Base-by-base conservation (phyloP, 2,113 vertebrate genomes). In the Phalacrocorax carbo region DNA sequence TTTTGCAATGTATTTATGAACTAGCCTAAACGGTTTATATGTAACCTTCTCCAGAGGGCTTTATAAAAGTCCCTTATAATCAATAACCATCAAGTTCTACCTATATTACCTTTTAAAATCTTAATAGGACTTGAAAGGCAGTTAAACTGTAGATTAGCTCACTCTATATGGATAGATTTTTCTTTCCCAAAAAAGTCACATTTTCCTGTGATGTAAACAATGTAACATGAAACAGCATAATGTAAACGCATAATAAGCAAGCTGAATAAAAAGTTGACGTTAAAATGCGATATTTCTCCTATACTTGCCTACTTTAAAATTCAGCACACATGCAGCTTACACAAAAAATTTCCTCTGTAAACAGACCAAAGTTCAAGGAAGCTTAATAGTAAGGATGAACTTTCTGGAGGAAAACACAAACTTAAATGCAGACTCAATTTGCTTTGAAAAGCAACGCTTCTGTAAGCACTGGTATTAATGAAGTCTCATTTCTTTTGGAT, bases 401-500 rank as follows among this genome's bases (percentile, higher is more conserved):
- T 68, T 66, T 86, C 48, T 17, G 32, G 72, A 64, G 48, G 8
- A 96, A 93, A 91, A 48, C 22, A 42, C 6, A 64, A 81, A 81
- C 64, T 57, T 93, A 70, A 88, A 80, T 15, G 10, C 38, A 55
- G 51, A 30, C n/a, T 51, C 25, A 30, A 26, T 57, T 92, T 83
- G 4, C 58, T 81, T 81, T 51, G 58, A 91, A 82, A 93, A 87
- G 10, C 20, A 93, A 65, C 34, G 54, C 12, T 62, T 92, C 27
- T 9, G 1, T 61, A 13, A 81, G 30, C 15, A 9, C 15, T 81
- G 15, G 10, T 46, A 77, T 69, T 69, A 76, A 73, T 34, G 44
- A 92, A 94, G 34, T 32, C 36, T 57, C 13, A 66, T 86, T 73
- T 94, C 40, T 72, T 92, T 57, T 86, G 36, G 30, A 88, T 73